Percentiles rank a stretch among this genome's conserved stretches.
Conservation (phyloP, 1,140 invertebrate genomes). For the Galleria mellonella region DNA sequence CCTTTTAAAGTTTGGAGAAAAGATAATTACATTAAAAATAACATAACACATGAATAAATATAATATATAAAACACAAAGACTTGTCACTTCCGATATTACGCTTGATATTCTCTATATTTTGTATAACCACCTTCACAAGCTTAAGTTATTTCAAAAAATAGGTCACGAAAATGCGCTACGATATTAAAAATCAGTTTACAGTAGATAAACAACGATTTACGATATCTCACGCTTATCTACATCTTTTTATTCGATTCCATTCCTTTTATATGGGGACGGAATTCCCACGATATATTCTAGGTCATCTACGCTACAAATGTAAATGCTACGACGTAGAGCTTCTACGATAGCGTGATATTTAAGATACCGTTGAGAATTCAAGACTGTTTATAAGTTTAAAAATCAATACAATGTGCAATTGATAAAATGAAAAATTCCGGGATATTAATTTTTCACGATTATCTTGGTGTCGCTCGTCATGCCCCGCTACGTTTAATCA, state of each 20-base stretch:
- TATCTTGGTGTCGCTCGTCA: neutral
- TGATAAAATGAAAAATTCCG: neutral
- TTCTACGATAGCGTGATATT: neutral
- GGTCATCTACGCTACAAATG: neutral
- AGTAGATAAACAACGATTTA: slow-evolving; percentile 11
- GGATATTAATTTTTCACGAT: neutral
- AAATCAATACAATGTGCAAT: neutral
- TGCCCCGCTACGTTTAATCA: too few species aligned
- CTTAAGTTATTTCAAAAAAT: too few species aligned
- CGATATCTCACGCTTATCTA: slow-evolving; percentile 4
- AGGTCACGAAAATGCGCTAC: too few species aligned
- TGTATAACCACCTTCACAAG: too few species aligned
- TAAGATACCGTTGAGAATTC: neutral
- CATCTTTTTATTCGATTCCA: slow-evolving; percentile 9
- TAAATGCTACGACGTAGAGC: slow-evolving; percentile 1
- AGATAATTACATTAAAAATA: too few species aligned
- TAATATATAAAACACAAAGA: too few species aligned
- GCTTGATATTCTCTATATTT: too few species aligned
- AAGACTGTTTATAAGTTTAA: neutral
- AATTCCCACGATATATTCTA: neutral
- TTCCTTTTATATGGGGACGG: slow-evolving; percentile 4
- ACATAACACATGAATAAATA: too few species aligned
- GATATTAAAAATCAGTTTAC: slow-evolving; percentile 5
- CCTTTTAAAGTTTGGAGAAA: too few species aligned
- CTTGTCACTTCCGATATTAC: too few species aligned